phyloP scores from a whole-genome alignment of 2,113 vertebrate species.

The Lepus americanus region DNA sequence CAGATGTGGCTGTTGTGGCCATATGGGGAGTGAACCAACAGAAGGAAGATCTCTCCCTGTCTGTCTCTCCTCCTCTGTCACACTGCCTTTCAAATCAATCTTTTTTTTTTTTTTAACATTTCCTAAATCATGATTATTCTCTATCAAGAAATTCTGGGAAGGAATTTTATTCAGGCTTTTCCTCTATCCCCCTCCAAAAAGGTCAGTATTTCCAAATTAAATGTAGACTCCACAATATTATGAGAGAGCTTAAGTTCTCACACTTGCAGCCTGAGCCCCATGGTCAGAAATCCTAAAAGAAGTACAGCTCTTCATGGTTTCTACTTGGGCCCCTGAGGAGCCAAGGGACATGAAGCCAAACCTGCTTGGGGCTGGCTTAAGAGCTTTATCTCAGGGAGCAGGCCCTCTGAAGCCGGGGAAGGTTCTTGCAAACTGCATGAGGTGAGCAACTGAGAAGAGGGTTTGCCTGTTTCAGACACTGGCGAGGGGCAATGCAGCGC shows the following conservation, averaged over 20 bases:
- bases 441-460: not conserved
- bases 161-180: not conserved
- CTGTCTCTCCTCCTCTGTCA: no score
- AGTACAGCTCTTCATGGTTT: not conserved
- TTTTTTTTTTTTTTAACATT: no score
- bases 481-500: rapidly evolving
- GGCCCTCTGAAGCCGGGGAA: not conserved
- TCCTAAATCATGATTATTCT: not conserved
- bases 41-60: no score
- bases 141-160: not conserved
- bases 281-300: not conserved
- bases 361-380: not conserved
- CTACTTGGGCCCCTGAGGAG: not conserved
- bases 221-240: not conserved
- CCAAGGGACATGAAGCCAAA: not conserved
- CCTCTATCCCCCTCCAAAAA: not conserved
- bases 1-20: no score
- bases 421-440: not conserved
- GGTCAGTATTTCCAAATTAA: not conserved
- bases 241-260: not conserved
- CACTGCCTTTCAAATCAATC: no score
- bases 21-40: no score
- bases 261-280: not conserved
- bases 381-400: not conserved
- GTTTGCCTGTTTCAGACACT: not conserved